Base-by-base conservation (phyloP, 1,140 invertebrate genomes). In the Dufourea novaeangliae region DNA sequence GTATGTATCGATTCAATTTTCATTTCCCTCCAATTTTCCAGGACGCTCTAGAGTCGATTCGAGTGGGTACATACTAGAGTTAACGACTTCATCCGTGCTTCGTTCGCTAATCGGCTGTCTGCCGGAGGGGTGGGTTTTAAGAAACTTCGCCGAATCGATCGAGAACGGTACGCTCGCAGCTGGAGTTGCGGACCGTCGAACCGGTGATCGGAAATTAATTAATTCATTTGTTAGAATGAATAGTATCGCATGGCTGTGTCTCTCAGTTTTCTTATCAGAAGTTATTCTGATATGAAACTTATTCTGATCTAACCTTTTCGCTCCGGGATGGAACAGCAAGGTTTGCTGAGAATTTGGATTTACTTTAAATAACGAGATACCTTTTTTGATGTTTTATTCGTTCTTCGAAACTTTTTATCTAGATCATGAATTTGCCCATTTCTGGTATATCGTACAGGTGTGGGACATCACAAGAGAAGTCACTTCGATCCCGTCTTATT, bases 61-160 rank as follows among this genome's bases (percentile, higher is more conserved):
- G 76, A 87, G 87, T 85, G 80, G 78, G 87, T 88, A 90, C 88
- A 86, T 85, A 87, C 88, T 89, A 82, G 84, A 90, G 87, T 90
- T 89, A 89, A 90, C 88, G 87, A 89, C 87, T 89, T 90, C 86
- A 88, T 88, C 79, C 81, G 79, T 44, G 52, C 50, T 59, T 63
- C 64, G 75, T 62, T 82, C 71, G 70, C 75, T 61, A 71, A 71
- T 74, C 77, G 44, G 27, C 61, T 61, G 56, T 14, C 41, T 50
- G 63, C 46, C 50, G 25, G 3, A 12, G 68, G 37, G 59, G 41
- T n/a, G 46, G 74, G 7, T 50, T 32, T 54, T 67, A 71, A 77
- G 75, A 62, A 79, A 63, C 34, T 46, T 34, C 44, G 59, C 7
- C 32, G 54, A 39, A 46, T 27, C 41, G 75, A 14, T 22, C 37